These are phyloP conservation scores for Syngnathus rostellatus DNA, from an alignment of 2,797 vertebrate genomes.

Conservation along the genomic window DNA sequence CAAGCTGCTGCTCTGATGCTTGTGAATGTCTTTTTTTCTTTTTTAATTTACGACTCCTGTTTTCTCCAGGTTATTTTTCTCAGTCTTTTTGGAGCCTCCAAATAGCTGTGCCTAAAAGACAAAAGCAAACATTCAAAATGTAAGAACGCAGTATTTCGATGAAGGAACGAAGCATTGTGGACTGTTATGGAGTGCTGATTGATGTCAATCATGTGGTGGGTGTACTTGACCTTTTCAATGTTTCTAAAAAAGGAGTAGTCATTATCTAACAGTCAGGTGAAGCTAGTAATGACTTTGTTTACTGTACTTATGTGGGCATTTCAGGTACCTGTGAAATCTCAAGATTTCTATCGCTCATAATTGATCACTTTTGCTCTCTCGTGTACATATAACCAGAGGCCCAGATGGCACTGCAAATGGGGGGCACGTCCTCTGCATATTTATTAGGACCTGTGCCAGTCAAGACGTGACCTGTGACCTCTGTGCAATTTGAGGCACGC, in stretches of 20 bases:
- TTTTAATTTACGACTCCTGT: conserved; percentile 13
- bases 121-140: conserved; percentile 21
- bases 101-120: conserved; percentile 27
- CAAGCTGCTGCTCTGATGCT: conserved; percentile 3
- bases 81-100: conserved; percentile 26
- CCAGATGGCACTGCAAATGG: too few relatives aligned
- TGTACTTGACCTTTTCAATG: background rate
- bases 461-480: too few relatives aligned
- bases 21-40: conserved; percentile 18
- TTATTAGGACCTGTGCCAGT: too few relatives aligned
- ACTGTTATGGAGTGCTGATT: background rate
- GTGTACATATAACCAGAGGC: background rate
- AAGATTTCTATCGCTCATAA: background rate
- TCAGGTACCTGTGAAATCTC: background rate
- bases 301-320: background rate
- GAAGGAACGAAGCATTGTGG: background rate
- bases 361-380: background rate
- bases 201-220: background rate
- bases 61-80: background rate
- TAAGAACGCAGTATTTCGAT: conserved; percentile 10
- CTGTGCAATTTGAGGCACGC: too few relatives aligned
- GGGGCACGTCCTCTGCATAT: too few relatives aligned
- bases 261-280: background rate
- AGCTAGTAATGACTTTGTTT: background rate
- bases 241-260: background rate